These are phyloP conservation scores for Dione vanillae DNA, from an alignment of 2,888 invertebrate species.

Conservation along the genomic window DNA sequence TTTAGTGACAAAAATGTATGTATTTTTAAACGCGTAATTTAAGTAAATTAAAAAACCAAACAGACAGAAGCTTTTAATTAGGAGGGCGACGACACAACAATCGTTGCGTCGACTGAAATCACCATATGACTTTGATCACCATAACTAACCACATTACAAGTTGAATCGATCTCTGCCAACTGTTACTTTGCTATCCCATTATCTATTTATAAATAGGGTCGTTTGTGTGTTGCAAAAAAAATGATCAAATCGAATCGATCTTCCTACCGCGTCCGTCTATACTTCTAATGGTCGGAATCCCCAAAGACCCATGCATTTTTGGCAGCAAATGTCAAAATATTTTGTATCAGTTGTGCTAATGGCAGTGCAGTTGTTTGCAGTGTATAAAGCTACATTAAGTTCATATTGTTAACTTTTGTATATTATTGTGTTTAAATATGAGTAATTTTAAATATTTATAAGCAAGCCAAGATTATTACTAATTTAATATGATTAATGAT, in stretches of 20 bases:
- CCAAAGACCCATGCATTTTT: slow-evolving; percentile 75
- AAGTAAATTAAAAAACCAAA: slow-evolving; percentile 35
- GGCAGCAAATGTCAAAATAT: slow-evolving; percentile 80
- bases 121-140: slow-evolving; percentile 82
- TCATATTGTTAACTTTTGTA: slow-evolving; percentile 71
- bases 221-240: slow-evolving; percentile 76
- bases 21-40: not conserved
- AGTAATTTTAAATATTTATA: slow-evolving; percentile 53
- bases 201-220: slow-evolving; percentile 80
- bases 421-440: slow-evolving; percentile 72
- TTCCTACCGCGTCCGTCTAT: slow-evolving; percentile 67
- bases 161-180: slow-evolving; percentile 73
- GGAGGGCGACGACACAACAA: slow-evolving; percentile 35
- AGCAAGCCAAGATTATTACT: slow-evolving; percentile 38
- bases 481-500: slow-evolving; percentile 43
- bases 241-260: slow-evolving; percentile 83
- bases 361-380: slow-evolving; percentile 52
- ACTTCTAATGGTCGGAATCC: slow-evolving; percentile 67
- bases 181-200: slow-evolving; percentile 71
- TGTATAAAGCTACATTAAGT: slow-evolving; percentile 74
- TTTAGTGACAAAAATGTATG: not conserved
- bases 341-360: slow-evolving; percentile 80
- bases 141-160: slow-evolving; percentile 80
- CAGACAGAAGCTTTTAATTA: slow-evolving; percentile 41
- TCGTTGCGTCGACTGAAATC: slow-evolving; percentile 53